Evolutionary conservation across 2,888 invertebrate species (phyloP).

Genomic region (Hypolimnas misippus): DNA sequence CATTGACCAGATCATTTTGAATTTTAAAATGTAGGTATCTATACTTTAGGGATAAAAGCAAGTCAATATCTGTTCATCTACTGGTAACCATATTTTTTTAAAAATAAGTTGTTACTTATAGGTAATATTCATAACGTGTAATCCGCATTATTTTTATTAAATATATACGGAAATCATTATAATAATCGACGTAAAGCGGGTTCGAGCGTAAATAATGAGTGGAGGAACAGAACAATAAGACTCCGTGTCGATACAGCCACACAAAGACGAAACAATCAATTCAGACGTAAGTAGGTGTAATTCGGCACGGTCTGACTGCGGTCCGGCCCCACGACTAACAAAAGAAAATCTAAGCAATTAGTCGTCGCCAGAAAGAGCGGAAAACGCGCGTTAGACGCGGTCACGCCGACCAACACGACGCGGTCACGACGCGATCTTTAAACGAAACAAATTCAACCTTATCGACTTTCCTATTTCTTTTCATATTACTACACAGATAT

Average conservation of each 20-base stretch:
- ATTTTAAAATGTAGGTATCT: not conserved
- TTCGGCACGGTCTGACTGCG: slow-evolving; percentile 77
- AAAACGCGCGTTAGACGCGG: slow-evolving; percentile 82
- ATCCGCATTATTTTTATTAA: slow-evolving; percentile 45
- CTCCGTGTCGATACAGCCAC: slow-evolving; percentile 78
- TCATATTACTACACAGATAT: slow-evolving; percentile 24
- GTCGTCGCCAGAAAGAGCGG: slow-evolving; percentile 84
- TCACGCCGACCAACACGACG: slow-evolving; percentile 69
- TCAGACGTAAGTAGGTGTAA: slow-evolving; percentile 82
- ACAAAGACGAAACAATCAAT: slow-evolving; percentile 83
- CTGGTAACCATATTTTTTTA: too few species aligned
- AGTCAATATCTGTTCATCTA: too few species aligned
- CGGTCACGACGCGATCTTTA: slow-evolving; percentile 58
- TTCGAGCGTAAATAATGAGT: slow-evolving; percentile 76
- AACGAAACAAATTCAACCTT: slow-evolving; percentile 40
- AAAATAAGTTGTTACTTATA: too few species aligned
- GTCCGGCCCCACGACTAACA: slow-evolving; percentile 81
- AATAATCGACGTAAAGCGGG: slow-evolving; percentile 78
- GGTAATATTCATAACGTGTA: too few species aligned
- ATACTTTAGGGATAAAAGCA: not conserved
- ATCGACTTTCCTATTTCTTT: slow-evolving; percentile 36
- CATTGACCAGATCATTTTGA: not conserved
- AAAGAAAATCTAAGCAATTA: slow-evolving; percentile 84
- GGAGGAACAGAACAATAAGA: slow-evolving; percentile 76
- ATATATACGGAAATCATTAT: slow-evolving; percentile 72